Evolutionary conservation across 1,140 invertebrate genomes (phyloP).

Genomic region (Euura lappo): DNA sequence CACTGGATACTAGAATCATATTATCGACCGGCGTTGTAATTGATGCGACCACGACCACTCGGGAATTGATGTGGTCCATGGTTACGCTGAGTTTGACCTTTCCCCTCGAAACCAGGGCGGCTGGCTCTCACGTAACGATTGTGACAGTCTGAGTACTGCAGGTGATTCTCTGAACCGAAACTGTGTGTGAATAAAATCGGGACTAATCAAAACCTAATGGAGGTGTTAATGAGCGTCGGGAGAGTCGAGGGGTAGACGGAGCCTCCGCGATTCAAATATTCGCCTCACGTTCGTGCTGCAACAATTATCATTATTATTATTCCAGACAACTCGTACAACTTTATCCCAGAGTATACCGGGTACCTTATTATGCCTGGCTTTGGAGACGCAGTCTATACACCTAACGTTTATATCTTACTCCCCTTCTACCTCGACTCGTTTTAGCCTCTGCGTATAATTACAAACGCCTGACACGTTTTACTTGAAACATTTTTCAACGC

Average conservation of each 20-base stretch:
- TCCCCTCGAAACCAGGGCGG: not conserved
- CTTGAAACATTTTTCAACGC: too few species aligned
- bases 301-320: slow-evolving; percentile 46
- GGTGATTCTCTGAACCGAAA: too few species aligned
- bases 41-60: too few species aligned
- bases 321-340: slow-evolving; percentile 37
- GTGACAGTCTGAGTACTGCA: not conserved
- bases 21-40: too few species aligned
- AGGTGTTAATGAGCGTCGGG: slow-evolving; percentile 54
- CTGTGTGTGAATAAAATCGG: slow-evolving; percentile 9
- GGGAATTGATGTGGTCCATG: too few species aligned
- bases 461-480: too few species aligned
- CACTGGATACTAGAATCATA: too few species aligned
- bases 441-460: too few species aligned
- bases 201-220: slow-evolving; percentile 58
- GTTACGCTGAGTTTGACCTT: not conserved
- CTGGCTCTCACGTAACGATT: not conserved
- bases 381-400: too few species aligned
- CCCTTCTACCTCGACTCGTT: too few species aligned
- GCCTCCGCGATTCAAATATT: slow-evolving; percentile 27
- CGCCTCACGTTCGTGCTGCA: slow-evolving; percentile 46
- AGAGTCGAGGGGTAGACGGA: not conserved
- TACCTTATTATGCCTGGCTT: too few species aligned
- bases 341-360: slow-evolving; percentile 21
- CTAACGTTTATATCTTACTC: too few species aligned